Base-by-base conservation (phyloP, 2,113 vertebrate genomes). In the Pteronura brasiliensis region DNA sequence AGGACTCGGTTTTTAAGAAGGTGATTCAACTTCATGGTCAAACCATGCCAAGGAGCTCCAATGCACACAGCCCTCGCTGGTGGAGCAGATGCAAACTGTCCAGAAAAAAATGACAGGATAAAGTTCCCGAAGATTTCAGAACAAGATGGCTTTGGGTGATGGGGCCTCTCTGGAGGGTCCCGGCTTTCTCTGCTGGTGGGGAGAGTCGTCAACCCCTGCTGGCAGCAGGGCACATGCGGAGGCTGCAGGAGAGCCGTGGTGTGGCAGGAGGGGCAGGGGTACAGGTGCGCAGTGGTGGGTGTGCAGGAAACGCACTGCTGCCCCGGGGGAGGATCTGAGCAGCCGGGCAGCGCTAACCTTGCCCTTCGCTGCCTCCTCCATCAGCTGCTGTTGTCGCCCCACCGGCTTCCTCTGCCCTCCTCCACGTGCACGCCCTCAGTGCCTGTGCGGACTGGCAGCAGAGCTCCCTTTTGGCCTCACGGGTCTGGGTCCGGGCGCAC, bases 391-490 rank as follows among this genome's bases (percentile, higher is more conserved):
- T 0, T 0, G 42, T 23, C 1, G 2, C 20, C 0, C 15, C 5
- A 4, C 79, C 27, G 6, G 55, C 34, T 3, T 5, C 8, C 14
- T 13, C 42, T 20, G 6, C 34, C 39, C 14, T 59, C 23, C 14
- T 29, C 44, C 55, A 2, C 0, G 1, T 20, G 36, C 3, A 11
- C 25, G 63, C 85, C 49, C 27, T 10, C 34, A 14, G 23, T 15
- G 29, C 15, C n/a, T 0, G 2, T 17, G 42, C 3, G 4, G 27
- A 18, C 5, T 0, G 0, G n/a, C 10, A 0, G 8, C 1, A 10
- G 13, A 2, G 3, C 23, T 13, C 72, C 63, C 34, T n/a, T 20
- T 0, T 0, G 9, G 52, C 29, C 7, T 61, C 34, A 0, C 0
- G 55, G 7, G 8, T 61, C 55, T 27, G 21, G 23, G 21, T 44